Evolutionary conservation across 2,888 invertebrate species (phyloP).

Genomic region (Andrena haemorrhoa): DNA sequence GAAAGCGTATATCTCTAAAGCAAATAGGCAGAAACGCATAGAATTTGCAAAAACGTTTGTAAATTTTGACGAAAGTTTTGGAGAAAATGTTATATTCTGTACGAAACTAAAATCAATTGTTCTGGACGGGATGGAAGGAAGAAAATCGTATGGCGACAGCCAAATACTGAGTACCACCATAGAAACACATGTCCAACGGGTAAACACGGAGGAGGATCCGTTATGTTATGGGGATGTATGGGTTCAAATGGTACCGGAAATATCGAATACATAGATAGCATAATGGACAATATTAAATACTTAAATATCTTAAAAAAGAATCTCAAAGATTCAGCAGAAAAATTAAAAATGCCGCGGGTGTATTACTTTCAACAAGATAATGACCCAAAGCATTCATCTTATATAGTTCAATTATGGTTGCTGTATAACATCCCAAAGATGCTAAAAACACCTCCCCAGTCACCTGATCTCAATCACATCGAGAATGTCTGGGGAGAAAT

Average conservation of each 20-base stretch:
- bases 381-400: background rate
- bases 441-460: slow-evolving; percentile 1
- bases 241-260: too few species aligned
- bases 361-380: background rate
- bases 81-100: slow-evolving; percentile 5
- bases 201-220: too few species aligned
- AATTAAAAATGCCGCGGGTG: too few species aligned
- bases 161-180: too few species aligned
- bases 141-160: too few species aligned
- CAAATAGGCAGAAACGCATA: background rate
- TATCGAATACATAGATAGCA: background rate
- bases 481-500: slow-evolving; percentile 4
- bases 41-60: background rate
- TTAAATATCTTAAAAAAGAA: slow-evolving; percentile 11
- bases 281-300: slow-evolving; percentile 4
- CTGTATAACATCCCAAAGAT: slow-evolving; percentile 9
- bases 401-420: background rate
- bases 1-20: background rate
- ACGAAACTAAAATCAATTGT: background rate
- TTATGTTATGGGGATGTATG: background rate
- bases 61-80: slow-evolving; percentile 9
- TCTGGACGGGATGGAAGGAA: too few species aligned
- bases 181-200: too few species aligned
- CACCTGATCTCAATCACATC: slow-evolving; percentile 1
- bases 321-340: background rate